Evolutionary conservation across 2,888 invertebrate species (phyloP).

Genomic region (Athrips mouffetella): DNA sequence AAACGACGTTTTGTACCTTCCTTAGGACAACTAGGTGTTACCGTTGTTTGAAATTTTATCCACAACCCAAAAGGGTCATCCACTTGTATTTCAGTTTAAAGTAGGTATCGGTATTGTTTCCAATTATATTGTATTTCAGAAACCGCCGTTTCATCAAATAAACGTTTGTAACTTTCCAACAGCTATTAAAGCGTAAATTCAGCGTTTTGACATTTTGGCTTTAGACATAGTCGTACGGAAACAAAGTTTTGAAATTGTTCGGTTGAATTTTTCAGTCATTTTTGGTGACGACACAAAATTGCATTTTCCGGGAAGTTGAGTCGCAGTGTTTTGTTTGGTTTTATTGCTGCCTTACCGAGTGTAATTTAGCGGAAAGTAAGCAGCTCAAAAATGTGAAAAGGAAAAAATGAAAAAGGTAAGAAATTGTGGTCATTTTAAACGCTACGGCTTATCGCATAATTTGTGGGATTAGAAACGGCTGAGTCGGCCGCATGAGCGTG

Average conservation of each 20-base stretch:
- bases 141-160: no score
- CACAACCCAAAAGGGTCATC: background rate
- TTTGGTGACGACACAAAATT: background rate
- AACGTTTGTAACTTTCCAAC: no score
- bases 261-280: constrained; percentile 11
- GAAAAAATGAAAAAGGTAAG: background rate
- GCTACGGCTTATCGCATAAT: no score
- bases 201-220: no score
- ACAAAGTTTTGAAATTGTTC: constrained; percentile 10
- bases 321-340: background rate
- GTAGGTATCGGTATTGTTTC: background rate
- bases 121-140: background rate
- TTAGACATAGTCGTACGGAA: no score
- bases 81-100: background rate
- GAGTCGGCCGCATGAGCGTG: no score
- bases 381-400: background rate
- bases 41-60: constrained; percentile 11
- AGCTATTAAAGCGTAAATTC: no score
- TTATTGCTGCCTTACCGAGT: background rate
- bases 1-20: background rate
- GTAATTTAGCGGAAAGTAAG: constrained; percentile 12
- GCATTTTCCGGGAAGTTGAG: background rate
- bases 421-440: background rate
- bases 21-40: background rate
- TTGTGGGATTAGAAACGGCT: no score